Percentiles rank a stretch among this genome's conserved stretches.
phyloP scores from a whole-genome alignment of 2,888 invertebrate genomes.

The Erpobdella octoculata region DNA sequence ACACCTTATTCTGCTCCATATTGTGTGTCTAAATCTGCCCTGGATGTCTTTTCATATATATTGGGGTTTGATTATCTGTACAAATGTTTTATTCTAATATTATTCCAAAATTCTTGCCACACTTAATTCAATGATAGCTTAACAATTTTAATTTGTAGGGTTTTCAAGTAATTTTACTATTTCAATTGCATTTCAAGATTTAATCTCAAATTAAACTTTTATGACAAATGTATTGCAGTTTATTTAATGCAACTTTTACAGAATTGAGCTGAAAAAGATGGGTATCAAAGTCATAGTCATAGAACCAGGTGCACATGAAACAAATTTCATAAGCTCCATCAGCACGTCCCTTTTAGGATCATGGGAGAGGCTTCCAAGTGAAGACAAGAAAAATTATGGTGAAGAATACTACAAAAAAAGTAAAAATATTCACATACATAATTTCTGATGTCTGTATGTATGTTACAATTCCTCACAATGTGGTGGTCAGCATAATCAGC shows the following conservation, averaged over 20 bases:
- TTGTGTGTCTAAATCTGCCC: conserved; percentile 46
- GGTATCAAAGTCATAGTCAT: conserved; percentile 21
- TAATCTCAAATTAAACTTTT: not conserved
- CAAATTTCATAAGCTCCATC: conserved; percentile 9
- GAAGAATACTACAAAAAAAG: conserved; percentile 26
- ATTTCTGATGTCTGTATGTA: too few species aligned
- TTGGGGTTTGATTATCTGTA: conserved; percentile 34
- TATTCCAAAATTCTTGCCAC: too few species aligned
- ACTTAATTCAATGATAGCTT: too few species aligned
- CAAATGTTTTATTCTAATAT: not conserved
- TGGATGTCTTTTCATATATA: conserved; percentile 46
- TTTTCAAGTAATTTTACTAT: not conserved
- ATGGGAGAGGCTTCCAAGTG: conserved; percentile 16
- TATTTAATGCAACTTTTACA: not conserved
- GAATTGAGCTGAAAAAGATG: conserved; percentile 14
- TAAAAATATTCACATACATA: not conserved
- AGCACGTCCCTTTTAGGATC: not conserved
- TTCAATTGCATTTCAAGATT: not conserved
- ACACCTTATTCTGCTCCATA: conserved; percentile 46
- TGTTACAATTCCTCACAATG: not conserved
- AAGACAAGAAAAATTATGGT: conserved; percentile 22
- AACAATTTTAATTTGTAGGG: too few species aligned
- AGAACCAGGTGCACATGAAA: conserved; percentile 25
- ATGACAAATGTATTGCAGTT: too few species aligned
- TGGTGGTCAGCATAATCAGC: not conserved